Base-by-base conservation (phyloP, 2,113 vertebrate species). In the Syngnathus floridae region DNA sequence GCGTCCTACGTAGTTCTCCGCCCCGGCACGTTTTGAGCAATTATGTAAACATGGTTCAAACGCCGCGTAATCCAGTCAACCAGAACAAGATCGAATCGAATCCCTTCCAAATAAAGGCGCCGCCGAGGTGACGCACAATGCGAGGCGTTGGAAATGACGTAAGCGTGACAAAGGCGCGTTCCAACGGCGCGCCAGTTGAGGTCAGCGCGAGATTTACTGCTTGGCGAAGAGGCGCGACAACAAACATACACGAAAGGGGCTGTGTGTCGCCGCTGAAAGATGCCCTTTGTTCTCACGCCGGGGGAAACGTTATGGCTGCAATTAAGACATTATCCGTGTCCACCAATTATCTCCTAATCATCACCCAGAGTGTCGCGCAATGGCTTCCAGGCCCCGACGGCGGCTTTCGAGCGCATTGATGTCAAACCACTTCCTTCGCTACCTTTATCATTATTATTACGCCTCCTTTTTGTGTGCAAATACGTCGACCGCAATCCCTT, bases 311-410 rank as follows among this genome's bases (percentile, higher is more conserved):
- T 69, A 70, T 36, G 70, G 78, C 67, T 22, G 46, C 67, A 70
- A 62, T 73, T 60, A 72, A 67, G 71, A 72, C 78, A 81, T 87
- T 79, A 77, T 71, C 66, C 66, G 80, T 56, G 71, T 71, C 73
- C 74, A 64, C 60, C 41, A 40, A 67, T 73, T 69, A 73, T 69
- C 65, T 72, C 35, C 52, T 52, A 55, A 63, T 74, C 60, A 61
- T 64, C 70, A 61, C 59, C 21, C 59, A 61, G 19, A 60, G 59
- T 43, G 59, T 61, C 40, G 59, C 21, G 38, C 38, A 43, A 61
- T 61, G 40, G 59, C 38, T 61, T 61, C 59, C 59, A 61, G 59
- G 59, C 58, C n/a, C 19, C 37, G 5, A 38, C 58, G 38, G 10
- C 19, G 6, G 19, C 21, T 36, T 45, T 67, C 41, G n/a, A 26